Percentiles rank a stretch among this genome's conserved stretches.
Evolutionary conservation across 2,797 vertebrate genomes (phyloP).

Genomic region (Octomys mimax): DNA sequence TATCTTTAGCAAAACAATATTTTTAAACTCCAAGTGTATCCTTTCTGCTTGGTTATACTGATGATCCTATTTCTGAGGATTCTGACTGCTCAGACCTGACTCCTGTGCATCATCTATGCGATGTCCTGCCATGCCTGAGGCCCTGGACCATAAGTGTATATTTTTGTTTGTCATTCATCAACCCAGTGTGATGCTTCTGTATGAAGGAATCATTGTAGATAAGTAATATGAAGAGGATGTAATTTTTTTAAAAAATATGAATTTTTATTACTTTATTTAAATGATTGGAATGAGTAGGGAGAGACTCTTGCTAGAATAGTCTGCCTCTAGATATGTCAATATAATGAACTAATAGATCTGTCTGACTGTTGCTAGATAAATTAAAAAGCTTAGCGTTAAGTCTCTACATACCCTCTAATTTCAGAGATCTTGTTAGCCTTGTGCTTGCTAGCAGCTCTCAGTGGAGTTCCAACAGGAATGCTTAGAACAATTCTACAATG

Average conservation of each 20-base stretch:
- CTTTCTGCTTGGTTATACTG: not conserved
- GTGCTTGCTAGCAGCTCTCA: not conserved
- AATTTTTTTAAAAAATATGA: slow-evolving; percentile 8
- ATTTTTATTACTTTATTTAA: not conserved
- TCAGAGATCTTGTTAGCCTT: not conserved
- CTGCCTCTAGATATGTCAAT: not conserved
- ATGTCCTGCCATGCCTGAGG: not conserved
- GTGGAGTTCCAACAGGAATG: not conserved
- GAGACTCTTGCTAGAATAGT: not conserved
- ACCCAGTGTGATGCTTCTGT: not conserved
- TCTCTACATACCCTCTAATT: not conserved
- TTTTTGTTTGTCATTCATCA: not conserved
- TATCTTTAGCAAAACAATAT: not conserved
- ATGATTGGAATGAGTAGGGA: not conserved
- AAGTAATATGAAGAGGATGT: not conserved
- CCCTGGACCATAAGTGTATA: not conserved
- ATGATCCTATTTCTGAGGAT: not conserved
- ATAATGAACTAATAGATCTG: not conserved
- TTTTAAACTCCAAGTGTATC: not conserved
- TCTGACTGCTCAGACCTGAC: not conserved
- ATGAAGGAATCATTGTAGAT: not conserved
- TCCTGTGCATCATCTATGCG: not conserved
- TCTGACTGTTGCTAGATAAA: not conserved
- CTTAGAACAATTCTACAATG: not conserved
- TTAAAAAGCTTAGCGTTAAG: not conserved